These are phyloP conservation scores for Anas acuta DNA, from an alignment of 2,797 vertebrate species.

Conservation along the genomic window DNA sequence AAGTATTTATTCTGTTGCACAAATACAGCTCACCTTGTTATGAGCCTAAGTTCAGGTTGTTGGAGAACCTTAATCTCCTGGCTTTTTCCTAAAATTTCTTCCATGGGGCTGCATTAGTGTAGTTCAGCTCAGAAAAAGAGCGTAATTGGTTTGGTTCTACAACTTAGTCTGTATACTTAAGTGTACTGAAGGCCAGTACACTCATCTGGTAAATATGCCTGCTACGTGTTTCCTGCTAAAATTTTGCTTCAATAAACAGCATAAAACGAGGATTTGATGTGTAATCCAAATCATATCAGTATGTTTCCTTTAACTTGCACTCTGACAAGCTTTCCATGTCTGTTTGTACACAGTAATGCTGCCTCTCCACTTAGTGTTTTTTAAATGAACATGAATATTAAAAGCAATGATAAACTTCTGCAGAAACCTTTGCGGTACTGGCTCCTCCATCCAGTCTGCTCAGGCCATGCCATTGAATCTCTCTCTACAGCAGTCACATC, in stretches of 20 bases:
- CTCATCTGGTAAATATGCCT: background rate
- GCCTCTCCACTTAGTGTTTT: background rate
- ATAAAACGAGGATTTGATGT: background rate
- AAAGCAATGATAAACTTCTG: background rate
- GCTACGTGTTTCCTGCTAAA: background rate
- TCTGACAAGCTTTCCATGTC: background rate
- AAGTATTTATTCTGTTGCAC: background rate
- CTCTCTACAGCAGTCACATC: background rate
- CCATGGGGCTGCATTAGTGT: background rate
- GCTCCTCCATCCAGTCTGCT: background rate
- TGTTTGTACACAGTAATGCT: background rate
- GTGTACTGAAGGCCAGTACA: background rate
- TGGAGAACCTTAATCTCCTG: background rate
- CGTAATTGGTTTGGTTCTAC: background rate
- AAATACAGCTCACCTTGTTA: background rate
- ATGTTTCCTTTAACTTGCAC: background rate
- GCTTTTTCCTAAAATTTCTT: background rate
- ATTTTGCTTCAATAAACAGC: background rate
- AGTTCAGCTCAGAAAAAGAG: background rate
- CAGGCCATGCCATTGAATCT: background rate
- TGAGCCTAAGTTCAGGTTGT: background rate
- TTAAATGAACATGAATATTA: background rate
- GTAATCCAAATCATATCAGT: background rate
- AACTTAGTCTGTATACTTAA: background rate
- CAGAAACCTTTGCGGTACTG: background rate